Evolutionary conservation across 2,113 vertebrate genomes (phyloP).

Genomic region (Struthidea cinerea): DNA sequence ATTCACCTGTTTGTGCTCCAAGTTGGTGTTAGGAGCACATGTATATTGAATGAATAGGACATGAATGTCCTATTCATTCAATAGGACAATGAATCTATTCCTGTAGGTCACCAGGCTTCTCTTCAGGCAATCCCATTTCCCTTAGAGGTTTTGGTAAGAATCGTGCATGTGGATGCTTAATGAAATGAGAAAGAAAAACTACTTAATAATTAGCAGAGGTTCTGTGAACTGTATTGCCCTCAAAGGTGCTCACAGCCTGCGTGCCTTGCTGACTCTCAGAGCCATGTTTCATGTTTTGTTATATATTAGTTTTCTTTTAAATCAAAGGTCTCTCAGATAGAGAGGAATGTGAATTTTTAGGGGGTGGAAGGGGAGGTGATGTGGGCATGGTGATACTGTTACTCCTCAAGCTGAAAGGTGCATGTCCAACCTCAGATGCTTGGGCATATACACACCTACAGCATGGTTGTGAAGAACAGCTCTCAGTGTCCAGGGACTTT

Average conservation of each 20-base stretch:
- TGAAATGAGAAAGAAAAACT: background rate
- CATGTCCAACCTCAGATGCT: background rate
- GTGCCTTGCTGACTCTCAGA: background rate
- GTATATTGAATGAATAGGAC: too few relatives aligned
- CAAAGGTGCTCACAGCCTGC: background rate
- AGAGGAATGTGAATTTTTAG: background rate
- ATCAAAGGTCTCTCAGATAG: background rate
- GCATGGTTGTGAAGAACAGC: background rate
- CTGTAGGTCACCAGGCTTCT: background rate
- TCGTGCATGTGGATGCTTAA: background rate
- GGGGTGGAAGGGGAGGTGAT: background rate
- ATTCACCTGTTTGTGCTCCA: background rate
- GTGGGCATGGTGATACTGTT: background rate
- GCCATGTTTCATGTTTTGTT: background rate
- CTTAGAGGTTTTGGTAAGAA: background rate
- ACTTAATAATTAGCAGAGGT: background rate
- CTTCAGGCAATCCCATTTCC: background rate
- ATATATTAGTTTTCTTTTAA: background rate
- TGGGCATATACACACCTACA: background rate
- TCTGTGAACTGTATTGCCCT: background rate
- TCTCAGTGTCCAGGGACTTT: background rate
- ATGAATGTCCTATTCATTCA: too few relatives aligned
- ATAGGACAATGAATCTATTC: background rate
- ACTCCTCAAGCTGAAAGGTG: background rate
- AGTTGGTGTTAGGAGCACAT: background rate